phyloP scores from a whole-genome alignment of 2,888 invertebrate genomes.

The Agrilus cyanescens region DNA sequence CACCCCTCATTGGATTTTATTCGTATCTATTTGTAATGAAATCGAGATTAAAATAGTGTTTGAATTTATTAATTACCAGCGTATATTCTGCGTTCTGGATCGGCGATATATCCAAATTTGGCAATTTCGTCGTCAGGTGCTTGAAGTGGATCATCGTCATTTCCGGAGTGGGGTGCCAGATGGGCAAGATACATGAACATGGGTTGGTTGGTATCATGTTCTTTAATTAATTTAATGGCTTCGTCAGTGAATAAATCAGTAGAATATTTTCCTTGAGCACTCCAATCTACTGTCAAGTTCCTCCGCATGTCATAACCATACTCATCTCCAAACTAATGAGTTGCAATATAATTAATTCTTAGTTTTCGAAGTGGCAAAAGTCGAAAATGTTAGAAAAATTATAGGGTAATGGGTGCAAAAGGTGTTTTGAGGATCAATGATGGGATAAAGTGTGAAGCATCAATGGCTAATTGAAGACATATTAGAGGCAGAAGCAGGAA shows the following conservation, averaged over 20 bases:
- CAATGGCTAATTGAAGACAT: too few species aligned
- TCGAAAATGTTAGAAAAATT: too few species aligned
- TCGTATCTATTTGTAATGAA: too few species aligned
- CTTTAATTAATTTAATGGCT: conserved; percentile 46
- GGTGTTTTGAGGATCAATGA: too few species aligned
- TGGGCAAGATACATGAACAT: conserved; percentile 60
- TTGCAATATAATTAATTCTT: background rate
- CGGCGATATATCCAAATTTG: conserved; percentile 53
- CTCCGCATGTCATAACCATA: conserved; percentile 51
- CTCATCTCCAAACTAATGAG: conserved; percentile 30
- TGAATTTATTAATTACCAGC: conserved; percentile 45
- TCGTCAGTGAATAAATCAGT: conserved; percentile 56
- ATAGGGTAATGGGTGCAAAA: too few species aligned
- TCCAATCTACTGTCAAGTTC: conserved; percentile 43
- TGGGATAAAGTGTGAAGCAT: too few species aligned
- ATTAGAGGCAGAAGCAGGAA: too few species aligned
- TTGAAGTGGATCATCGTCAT: conserved; percentile 49
- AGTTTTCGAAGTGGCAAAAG: too few species aligned
- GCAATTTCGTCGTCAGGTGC: conserved; percentile 60
- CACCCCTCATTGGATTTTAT: too few species aligned
- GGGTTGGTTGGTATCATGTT: conserved; percentile 41
- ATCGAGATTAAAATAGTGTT: too few species aligned
- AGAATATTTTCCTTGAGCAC: conserved; percentile 46
- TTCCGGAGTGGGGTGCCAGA: conserved; percentile 57
- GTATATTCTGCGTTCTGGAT: conserved; percentile 52